Percentiles rank a stretch among this genome's conserved stretches.
Evolutionary conservation across 2,888 invertebrate species (phyloP).

Genomic region (Diplazon laetatorius): DNA sequence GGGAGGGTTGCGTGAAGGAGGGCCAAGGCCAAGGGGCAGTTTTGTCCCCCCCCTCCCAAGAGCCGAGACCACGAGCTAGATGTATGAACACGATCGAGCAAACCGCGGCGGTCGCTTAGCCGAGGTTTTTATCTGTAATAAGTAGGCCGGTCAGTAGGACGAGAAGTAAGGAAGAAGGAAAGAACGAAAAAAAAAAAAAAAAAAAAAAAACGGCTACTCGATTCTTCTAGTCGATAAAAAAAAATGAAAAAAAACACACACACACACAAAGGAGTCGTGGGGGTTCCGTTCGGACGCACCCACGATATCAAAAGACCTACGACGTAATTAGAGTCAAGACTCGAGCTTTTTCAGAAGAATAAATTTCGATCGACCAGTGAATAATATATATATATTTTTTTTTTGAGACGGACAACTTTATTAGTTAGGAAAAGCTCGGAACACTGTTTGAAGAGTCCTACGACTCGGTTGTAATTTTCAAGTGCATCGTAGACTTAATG

Average conservation of each 20-base stretch:
- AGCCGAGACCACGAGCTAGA: constrained; percentile 64
- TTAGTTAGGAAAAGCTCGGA: too few relatives aligned
- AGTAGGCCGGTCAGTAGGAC: constrained; percentile 76
- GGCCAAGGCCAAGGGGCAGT: constrained; percentile 80
- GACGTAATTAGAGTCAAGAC: constrained; percentile 55
- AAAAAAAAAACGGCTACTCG: constrained; percentile 71
- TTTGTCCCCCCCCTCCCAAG: too few relatives aligned
- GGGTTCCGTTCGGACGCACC: constrained; percentile 51
- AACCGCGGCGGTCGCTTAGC: constrained; percentile 52
- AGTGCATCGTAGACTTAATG: too few relatives aligned
- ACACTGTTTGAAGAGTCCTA: too few relatives aligned
- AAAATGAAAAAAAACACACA: constrained; percentile 51
- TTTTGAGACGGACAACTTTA: too few relatives aligned
- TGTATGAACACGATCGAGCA: constrained; percentile 68
- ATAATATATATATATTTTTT: too few relatives aligned
- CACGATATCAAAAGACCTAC: constrained; percentile 20
- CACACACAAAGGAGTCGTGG: constrained; percentile 34
- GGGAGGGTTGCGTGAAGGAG: constrained; percentile 81
- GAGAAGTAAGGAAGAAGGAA: too few relatives aligned
- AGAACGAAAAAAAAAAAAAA: constrained; percentile 21
- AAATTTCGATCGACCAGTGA: constrained; percentile 35
- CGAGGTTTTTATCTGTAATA: constrained; percentile 55
- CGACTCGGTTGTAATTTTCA: too few relatives aligned
- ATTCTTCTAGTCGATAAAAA: constrained; percentile 71
- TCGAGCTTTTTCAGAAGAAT: constrained; percentile 31